These are phyloP conservation scores for Bradypus variegatus DNA, from an alignment of 2,797 vertebrate species.

Conservation along the genomic window DNA sequence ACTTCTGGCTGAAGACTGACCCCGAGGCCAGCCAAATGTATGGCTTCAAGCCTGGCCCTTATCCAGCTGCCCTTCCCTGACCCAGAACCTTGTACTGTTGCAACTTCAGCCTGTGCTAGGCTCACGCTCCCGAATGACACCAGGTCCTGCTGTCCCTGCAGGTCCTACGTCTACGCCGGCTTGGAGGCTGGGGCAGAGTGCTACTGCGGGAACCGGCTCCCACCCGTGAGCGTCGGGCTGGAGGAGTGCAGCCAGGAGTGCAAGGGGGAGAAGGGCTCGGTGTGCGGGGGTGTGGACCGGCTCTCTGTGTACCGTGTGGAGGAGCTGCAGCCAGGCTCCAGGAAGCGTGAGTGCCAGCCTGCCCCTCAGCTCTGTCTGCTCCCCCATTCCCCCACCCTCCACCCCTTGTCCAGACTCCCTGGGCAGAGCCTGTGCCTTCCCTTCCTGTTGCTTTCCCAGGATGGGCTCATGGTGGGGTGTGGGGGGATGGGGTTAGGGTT, in stretches of 20 bases:
- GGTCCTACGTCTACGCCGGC: slow-evolving; percentile 90
- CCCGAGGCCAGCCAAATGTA: background rate
- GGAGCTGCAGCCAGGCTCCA: slow-evolving; percentile 73
- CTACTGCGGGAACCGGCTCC: slow-evolving; percentile 92
- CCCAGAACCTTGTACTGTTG: no score
- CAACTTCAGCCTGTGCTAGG: background rate
- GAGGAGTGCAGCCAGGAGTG: slow-evolving; percentile 92
- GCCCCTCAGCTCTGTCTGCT: background rate
- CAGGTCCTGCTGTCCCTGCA: slow-evolving; percentile 50
- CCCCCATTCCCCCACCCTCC: rapidly evolving
- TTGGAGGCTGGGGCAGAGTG: slow-evolving; percentile 93
- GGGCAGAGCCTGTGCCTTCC: background rate
- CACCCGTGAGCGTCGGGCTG: slow-evolving; percentile 68
- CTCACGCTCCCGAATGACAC: background rate
- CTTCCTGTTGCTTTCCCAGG: background rate
- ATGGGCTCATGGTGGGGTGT: background rate
- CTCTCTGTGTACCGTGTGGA: slow-evolving; percentile 91
- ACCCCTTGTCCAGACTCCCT: background rate
- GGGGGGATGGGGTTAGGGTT: no score
- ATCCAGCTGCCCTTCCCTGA: background rate
- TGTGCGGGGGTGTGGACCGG: slow-evolving; percentile 87
- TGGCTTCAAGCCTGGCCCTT: no score
- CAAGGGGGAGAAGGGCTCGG: slow-evolving; percentile 83
- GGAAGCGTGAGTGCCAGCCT: slow-evolving; percentile 80
- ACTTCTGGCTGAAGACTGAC: background rate